phyloP scores from a whole-genome alignment of 1,140 invertebrate genomes.

The Acromyrmex charruanus region DNA sequence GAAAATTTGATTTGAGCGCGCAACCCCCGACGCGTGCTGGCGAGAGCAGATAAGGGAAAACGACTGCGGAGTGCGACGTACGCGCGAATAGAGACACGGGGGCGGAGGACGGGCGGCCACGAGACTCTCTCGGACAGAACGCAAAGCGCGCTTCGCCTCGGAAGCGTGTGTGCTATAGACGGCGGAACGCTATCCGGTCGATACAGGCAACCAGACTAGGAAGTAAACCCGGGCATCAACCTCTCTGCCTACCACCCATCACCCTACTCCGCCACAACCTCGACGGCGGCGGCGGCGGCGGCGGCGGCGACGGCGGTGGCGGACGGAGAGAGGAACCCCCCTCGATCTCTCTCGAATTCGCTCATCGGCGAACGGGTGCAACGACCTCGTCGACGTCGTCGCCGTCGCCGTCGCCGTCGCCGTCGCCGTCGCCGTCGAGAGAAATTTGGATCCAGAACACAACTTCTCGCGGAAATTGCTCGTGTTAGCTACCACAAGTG shows the following conservation, averaged over 20 bases:
- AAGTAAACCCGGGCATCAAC: conserved; percentile 84
- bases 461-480: conserved; percentile 18
- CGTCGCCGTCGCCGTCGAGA: conserved; percentile 59
- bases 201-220: conserved; percentile 83
- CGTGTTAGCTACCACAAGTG: conserved; percentile 35
- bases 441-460: conserved; percentile 70
- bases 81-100: conserved; percentile 45
- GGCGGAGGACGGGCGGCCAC: background rate
- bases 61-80: conserved; percentile 26
- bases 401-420: conserved; percentile 32
- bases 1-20: conserved; percentile 42
- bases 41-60: conserved; percentile 47
- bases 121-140: conserved; percentile 63
- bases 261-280: conserved; percentile 71
- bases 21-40: conserved; percentile 42
- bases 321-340: conserved; percentile 66
- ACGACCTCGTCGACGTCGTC: conserved; percentile 63
- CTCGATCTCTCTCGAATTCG: conserved; percentile 76
- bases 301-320: conserved; percentile 14
- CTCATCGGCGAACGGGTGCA: conserved; percentile 63
- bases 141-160: conserved; percentile 35
- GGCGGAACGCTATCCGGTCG: conserved; percentile 82
- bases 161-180: conserved; percentile 67
- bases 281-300: conserved; percentile 15
- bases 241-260: conserved; percentile 77